Evolutionary conservation across 2,888 invertebrate genomes (phyloP).

Genomic region (Agrotis segetum): DNA sequence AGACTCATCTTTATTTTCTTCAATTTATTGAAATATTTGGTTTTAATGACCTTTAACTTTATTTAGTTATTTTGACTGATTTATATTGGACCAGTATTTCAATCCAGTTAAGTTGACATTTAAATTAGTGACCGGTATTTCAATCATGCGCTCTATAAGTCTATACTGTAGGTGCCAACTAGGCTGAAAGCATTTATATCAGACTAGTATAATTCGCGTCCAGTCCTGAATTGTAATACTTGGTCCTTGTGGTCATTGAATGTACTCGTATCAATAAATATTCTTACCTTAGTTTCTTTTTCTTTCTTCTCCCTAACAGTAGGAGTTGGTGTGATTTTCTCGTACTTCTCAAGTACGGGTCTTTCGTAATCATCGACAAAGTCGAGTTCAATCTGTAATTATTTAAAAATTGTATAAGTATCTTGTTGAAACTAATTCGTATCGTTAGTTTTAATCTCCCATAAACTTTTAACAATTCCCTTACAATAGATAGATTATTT

Average conservation of each 20-base stretch:
- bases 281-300: conserved; percentile 82
- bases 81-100: conserved; percentile 3
- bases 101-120: no score
- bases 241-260: no score
- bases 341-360: conserved; percentile 93
- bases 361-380: conserved; percentile 94
- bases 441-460: background rate
- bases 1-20: conserved; percentile 19
- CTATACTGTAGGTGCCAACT: background rate
- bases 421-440: conserved; percentile 1
- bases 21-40: background rate
- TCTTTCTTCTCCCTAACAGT: conserved; percentile 85
- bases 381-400: conserved; percentile 85
- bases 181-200: background rate
- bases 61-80: background rate
- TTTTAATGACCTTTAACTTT: background rate
- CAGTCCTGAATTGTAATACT: background rate
- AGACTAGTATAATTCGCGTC: background rate
- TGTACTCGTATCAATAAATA: background rate
- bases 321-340: conserved; percentile 90
- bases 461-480: no score
- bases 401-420: conserved; percentile 40
- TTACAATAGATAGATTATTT: background rate
- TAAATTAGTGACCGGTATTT: background rate
- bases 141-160: background rate